Base-by-base conservation (phyloP, 2,113 vertebrate species). In the Orthonyx spaldingii region DNA sequence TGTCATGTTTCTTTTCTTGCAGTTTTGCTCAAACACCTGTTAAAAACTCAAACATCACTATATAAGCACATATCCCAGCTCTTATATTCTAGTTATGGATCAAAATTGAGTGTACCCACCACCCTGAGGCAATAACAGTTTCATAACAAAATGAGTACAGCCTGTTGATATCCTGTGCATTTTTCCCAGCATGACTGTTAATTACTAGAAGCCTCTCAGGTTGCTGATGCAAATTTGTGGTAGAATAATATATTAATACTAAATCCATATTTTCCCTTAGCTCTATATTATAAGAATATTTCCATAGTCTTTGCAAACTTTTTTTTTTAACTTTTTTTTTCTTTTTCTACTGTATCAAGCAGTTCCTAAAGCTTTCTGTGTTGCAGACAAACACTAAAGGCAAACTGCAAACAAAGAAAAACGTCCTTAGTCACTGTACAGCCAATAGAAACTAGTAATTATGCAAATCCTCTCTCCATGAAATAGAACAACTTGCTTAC, bases 401-500 rank as follows among this genome's bases (percentile, higher is more conserved):
- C 23, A 74, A 63, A 63, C 52, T 7, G 44, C 10, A 88, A 88
- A 32, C 21, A 30, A 53, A 41, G 27, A 72, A 75, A 68, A 35
- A 59, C 27, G 15, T 66, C 21, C 21, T 57, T 69, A 32, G 63
- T 79, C 60, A 63, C 23, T 47, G 39, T n/a, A 63, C 22, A 87
- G 42, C 30, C 30, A 84, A 68, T 12, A 30, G 20, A 69, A 47
- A 16, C 47, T 42, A 41, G 27, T 5, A 69, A 63, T 37, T 37
- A 79, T 7, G 11, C 30, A 85, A 78, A 85, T 65, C 15, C 13
- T 76, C 26, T 59, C 59, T 66, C 26, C 5, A 6, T 26, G 44
- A 76, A 57, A 47, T 1, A 74, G 17, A 87, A 5, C 35, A 74
- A 22, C 28, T 60, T 71, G 7, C 84, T 92, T 94, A 99, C 99